Evolutionary conservation across 2,797 vertebrate species (phyloP).

Genomic region (Arrhamphus sclerolepis): DNA sequence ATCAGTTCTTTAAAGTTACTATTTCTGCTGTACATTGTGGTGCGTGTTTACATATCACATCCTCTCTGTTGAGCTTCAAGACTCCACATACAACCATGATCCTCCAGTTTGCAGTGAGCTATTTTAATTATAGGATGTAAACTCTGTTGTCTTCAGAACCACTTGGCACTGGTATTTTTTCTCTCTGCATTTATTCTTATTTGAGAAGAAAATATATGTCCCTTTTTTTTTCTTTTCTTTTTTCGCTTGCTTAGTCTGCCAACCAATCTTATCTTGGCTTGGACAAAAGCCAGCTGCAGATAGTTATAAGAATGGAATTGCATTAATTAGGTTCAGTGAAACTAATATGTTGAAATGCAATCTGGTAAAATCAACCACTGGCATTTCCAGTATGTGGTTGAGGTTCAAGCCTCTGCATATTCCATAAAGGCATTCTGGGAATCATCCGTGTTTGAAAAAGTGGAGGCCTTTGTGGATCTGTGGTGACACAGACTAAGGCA

Average conservation of each 20-base stretch:
- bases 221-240: conserved; percentile 49
- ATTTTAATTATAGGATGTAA: conserved; percentile 44
- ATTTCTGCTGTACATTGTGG: conserved; percentile 33
- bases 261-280: conserved; percentile 67
- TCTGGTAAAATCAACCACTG: conserved; percentile 75
- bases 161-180: conserved; percentile 12
- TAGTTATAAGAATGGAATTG: conserved; percentile 73
- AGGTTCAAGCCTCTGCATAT: conserved; percentile 54
- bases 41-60: conserved; percentile 25
- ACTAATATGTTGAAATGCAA: conserved; percentile 76
- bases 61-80: conserved; percentile 38
- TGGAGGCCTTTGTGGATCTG: conserved; percentile 64
- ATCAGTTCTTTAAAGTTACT: conserved; percentile 33
- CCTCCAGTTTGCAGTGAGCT: conserved; percentile 31
- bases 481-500: conserved; percentile 60
- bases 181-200: conserved; percentile 43
- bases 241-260: conserved; percentile 40
- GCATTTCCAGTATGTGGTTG: conserved; percentile 71
- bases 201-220: conserved; percentile 69
- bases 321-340: conserved; percentile 78
- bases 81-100: conserved; percentile 38
- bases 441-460: conserved; percentile 61
- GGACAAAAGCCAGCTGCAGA: conserved; percentile 71
- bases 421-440: conserved; percentile 71
- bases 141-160: conserved; percentile 43